Base-by-base conservation (phyloP, 2,797 vertebrate species). In the Cottoperca gobio region DNA sequence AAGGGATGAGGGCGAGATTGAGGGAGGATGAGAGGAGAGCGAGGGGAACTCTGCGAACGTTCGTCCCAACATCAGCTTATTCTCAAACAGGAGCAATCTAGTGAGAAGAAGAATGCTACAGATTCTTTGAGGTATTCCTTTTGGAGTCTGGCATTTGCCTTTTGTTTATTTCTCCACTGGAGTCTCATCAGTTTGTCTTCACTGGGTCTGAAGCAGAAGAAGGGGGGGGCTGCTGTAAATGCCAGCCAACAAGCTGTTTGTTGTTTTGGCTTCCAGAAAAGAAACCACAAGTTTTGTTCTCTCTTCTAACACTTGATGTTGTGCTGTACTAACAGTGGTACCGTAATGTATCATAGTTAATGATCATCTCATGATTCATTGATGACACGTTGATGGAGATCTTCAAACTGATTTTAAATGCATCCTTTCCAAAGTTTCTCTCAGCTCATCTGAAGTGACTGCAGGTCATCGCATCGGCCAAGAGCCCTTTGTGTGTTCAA, bases 181-280 rank as follows among this genome's bases (percentile, higher is more conserved):
- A 85, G 81, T 75, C 78, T 87, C 61, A 11, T 89, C 81, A 70
- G 76, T 83, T 87, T 82, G 67, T 81, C 81, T 84, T 80, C 7
- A 14, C 72, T 31, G 70, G 78, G 70, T 82, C 79, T 82, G 74
- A 78, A 71, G 75, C 82, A 84, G 79, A 78, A n/a, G n/a, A 85
- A 87, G 0, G 91, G 89, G 82, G 82, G 68, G 76, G 65, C 82
- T 83, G 78, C 84, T 84, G 78, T 45, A 90, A 92, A 92, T 91
- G 89, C 89, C 88, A 91, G 90, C 91, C 92, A 92, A 84, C 89
- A 72, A 78, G 88, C 83, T 84, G 83, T 86, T 87, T 87, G 80
- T 82, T 88, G 83, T 89, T 76, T 71, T 39, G 78, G 76, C 72
- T 86, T 78, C 71, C 14, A 23, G 49, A 76, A 67, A 77, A 82